A percentile compares a stretch with the other conserved stretches of the same genome.
phyloP scores from a whole-genome alignment of 1,140 invertebrate species.

The Xylocopa sonorina region DNA sequence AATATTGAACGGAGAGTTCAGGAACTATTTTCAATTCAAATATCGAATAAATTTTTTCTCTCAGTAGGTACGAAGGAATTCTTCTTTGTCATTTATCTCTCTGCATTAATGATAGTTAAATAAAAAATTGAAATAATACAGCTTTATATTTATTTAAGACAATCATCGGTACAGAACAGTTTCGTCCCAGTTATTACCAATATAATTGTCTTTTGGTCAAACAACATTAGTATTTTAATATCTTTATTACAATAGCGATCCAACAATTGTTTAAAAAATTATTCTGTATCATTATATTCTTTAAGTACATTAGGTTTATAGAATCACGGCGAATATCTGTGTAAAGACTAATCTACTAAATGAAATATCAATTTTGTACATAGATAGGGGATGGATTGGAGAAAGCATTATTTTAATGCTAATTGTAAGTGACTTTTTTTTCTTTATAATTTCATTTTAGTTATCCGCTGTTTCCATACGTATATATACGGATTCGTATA shows the following conservation, averaged over 20 bases:
- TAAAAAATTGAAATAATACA: neutral
- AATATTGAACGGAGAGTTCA: no score
- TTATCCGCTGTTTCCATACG: neutral
- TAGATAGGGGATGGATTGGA: neutral
- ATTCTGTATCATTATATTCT: neutral
- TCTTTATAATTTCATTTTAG: slow-evolving; percentile 33
- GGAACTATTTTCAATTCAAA: no score
- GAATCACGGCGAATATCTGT: no score
- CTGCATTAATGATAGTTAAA: neutral
- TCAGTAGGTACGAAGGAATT: no score
- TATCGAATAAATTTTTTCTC: no score
- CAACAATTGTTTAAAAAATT: slow-evolving; percentile 10
- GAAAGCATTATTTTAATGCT: slow-evolving; percentile 26
- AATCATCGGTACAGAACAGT: no score
- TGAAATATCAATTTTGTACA: slow-evolving; percentile 12
- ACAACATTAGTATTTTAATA: neutral
- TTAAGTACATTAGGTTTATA: neutral
- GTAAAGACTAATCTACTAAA: slow-evolving; percentile 13
- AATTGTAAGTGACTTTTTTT: no score
- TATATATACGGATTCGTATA: slow-evolving; percentile 16
- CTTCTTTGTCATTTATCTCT: no score
- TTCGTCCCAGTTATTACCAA: no score
- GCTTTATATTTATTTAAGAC: neutral
- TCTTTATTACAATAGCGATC: neutral
- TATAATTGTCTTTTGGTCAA: neutral